Conservation (phyloP, 2,797 vertebrate genomes). For the Darevskia mixta region DNA sequence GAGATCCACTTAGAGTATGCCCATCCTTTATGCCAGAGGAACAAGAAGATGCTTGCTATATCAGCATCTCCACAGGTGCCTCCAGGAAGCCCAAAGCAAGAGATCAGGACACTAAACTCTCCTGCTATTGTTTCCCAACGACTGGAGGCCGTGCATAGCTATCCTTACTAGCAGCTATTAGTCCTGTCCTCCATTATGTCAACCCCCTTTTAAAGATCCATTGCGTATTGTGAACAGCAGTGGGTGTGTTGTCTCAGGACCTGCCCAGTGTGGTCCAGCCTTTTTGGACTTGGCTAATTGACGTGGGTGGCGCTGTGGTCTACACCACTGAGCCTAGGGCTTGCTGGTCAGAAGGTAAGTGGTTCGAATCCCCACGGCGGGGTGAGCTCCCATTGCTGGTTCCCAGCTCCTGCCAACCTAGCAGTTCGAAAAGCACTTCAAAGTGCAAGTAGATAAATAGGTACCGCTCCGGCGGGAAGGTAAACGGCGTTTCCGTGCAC, state of each 20-base stretch:
- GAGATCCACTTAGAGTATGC: background rate
- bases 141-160: background rate
- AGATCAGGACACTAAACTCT: background rate
- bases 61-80: background rate
- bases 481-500: no score
- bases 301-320: no score
- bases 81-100: background rate
- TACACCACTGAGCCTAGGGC: no score
- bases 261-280: no score
- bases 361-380: no score
- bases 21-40: background rate
- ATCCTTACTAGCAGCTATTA: background rate
- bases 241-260: background rate
- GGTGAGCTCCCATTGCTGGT: no score
- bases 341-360: no score
- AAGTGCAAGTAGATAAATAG: no score
- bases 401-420: no score
- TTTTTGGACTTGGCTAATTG: background rate
- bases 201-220: background rate
- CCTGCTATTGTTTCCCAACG: background rate
- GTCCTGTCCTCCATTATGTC: background rate
- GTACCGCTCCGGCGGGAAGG: no score
- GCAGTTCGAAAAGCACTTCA: no score
- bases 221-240: background rate
- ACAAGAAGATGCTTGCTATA: background rate